Evolutionary conservation across 2,797 vertebrate genomes (phyloP).

Genomic region (Enteromius mattozi): DNA sequence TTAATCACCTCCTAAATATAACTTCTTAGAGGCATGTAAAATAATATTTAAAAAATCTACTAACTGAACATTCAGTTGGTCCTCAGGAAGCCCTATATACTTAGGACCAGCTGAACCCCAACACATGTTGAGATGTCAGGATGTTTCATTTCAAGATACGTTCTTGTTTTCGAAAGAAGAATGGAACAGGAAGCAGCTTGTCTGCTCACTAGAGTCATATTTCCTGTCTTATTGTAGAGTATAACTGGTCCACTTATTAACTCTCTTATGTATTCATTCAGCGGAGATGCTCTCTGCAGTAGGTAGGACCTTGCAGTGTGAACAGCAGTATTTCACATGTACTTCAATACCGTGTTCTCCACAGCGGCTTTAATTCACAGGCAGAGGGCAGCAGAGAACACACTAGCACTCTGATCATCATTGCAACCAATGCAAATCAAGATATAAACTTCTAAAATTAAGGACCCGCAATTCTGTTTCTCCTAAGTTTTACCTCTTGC

Average conservation of each 20-base stretch:
- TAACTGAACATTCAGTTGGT: background rate
- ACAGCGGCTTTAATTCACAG: background rate
- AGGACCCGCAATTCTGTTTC: background rate
- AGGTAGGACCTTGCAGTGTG: slow-evolving; percentile 37
- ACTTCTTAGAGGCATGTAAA: background rate
- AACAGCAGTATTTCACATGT: slow-evolving; percentile 19
- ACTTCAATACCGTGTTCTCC: background rate
- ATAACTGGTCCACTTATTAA: background rate
- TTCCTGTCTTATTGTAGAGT: background rate
- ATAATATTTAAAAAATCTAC: background rate
- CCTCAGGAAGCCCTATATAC: background rate
- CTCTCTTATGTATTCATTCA: background rate
- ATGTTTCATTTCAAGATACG: slow-evolving; percentile 1
- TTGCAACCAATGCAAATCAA: background rate
- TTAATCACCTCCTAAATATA: slow-evolving; percentile 10
- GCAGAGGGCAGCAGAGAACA: slow-evolving; percentile 41
- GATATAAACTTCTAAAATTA: background rate
- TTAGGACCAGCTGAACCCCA: slow-evolving; percentile 6
- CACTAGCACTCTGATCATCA: background rate
- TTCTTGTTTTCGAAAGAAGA: background rate
- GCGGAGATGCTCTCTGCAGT: slow-evolving; percentile 12
- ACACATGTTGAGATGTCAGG: background rate
- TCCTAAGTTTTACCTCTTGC: slow-evolving; percentile 80
- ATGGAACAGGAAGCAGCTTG: background rate
- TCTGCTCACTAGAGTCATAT: background rate